Conservation (phyloP, 2,797 vertebrate species). For the Poecilia gillii region DNA sequence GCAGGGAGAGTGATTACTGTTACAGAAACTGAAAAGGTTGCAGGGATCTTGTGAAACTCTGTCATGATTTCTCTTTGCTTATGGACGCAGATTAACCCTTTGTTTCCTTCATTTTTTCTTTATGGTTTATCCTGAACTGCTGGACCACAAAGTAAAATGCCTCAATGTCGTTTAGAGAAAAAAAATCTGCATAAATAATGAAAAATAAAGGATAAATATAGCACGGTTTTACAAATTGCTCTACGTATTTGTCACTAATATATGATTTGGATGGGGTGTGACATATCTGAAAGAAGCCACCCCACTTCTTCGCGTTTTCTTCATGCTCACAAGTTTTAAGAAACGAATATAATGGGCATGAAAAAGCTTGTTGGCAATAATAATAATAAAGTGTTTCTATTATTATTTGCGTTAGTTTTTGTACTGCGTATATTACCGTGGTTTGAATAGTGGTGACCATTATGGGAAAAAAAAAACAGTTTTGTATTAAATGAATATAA, state of each 20-base stretch:
- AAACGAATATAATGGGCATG: not conserved
- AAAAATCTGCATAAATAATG: not conserved
- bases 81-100: not conserved
- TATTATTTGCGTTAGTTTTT: not conserved
- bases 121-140: not conserved
- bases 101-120: not conserved
- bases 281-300: not conserved
- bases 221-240: not conserved
- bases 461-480: not conserved
- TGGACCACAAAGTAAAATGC: not conserved
- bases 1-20: not conserved
- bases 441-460: not conserved
- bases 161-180: not conserved
- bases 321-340: not conserved
- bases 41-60: not conserved
- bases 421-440: not conserved
- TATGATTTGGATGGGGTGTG: not conserved
- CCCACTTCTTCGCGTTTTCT: not conserved
- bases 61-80: conserved; percentile 1
- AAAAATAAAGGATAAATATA: not conserved
- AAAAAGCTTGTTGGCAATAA: not conserved
- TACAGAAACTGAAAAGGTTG: not conserved
- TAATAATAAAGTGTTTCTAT: not conserved
- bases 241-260: not conserved
- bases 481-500: not conserved